These are phyloP conservation scores for Radopholus similis DNA, from an alignment of 1,140 invertebrate genomes.

Conservation along the genomic window DNA sequence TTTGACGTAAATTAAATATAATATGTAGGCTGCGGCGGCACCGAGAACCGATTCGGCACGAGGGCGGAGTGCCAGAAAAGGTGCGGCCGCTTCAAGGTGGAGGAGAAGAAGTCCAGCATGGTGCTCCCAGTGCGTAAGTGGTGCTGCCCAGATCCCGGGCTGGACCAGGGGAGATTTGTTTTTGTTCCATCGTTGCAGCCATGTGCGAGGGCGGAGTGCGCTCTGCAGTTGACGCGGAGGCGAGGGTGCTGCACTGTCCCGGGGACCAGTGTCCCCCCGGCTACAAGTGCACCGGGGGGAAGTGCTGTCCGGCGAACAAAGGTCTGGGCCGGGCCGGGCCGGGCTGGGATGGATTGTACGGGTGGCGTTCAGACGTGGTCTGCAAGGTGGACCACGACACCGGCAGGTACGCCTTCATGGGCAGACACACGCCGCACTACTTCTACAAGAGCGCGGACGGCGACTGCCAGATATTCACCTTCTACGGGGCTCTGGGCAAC, in stretches of 20 bases:
- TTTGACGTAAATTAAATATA: neutral
- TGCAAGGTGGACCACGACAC: slow-evolving; percentile 55
- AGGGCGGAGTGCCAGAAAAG: slow-evolving; percentile 28
- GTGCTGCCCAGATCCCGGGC: neutral
- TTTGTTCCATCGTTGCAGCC: slow-evolving; percentile 18
- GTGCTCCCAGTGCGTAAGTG: slow-evolving; percentile 38
- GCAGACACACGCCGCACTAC: slow-evolving; percentile 46
- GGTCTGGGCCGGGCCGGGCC: slow-evolving; percentile 26
- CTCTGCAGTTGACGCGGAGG: slow-evolving; percentile 45
- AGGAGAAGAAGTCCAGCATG: neutral
- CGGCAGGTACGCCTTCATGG: slow-evolving; percentile 43
- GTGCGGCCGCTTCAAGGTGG: slow-evolving; percentile 25
- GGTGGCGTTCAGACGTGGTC: slow-evolving; percentile 36
- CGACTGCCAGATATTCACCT: slow-evolving; percentile 57
- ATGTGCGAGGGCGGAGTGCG: slow-evolving; percentile 52
- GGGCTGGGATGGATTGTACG: neutral
- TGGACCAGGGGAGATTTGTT: slow-evolving; percentile 2
- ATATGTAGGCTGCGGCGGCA: slow-evolving; percentile 38
- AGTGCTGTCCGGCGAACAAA: slow-evolving; percentile 53
- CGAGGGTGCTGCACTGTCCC: slow-evolving; percentile 29
- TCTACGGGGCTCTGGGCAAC: slow-evolving; percentile 55
- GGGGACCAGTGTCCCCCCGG: slow-evolving; percentile 42
- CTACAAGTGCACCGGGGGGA: slow-evolving; percentile 42
- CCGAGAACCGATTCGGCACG: slow-evolving; percentile 45
- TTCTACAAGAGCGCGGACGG: slow-evolving; percentile 47